Base-by-base conservation (phyloP, 2,797 vertebrate species). In the Enteromius afrohamiltoni region DNA sequence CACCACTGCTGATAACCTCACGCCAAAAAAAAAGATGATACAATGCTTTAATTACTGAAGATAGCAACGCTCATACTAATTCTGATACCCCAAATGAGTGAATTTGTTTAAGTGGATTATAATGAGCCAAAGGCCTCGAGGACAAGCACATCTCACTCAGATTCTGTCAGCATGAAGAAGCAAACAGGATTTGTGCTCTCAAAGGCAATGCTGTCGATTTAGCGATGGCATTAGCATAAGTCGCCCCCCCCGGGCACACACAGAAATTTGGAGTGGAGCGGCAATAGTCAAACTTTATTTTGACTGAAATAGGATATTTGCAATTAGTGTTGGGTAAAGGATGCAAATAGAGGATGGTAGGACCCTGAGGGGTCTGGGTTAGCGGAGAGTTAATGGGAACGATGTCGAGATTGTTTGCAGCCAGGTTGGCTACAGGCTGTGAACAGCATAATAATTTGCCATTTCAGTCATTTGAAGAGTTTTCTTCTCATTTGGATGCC, bases 181-280 rank as follows among this genome's bases (percentile, higher is more conserved):
- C 87, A 86, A 86, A 87, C 85, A 82, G 84, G 85, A 89, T 84
- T 83, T 82, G 58, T 68, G 76, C 62, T 79, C 77, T 80, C 83
- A 87, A 86, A 88, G 79, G 82, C 86, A 55, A 86, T 84, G 76
- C 85, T 87, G 83, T 80, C 47, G 81, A 91, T 84, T 88, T 87
- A 84, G 80, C 82, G 85, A 89, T 81, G 79, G 82, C 78, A 90
- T 91, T 91, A 89, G 85, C 87, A 89, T 88, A 89, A 90, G 85
- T 89, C 82, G 75, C 79, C 88, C 83, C 88, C 83, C 82, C 49
- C 74, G 34, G 87, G 87, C 71, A 68, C 21, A 73, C 74, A 80
- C 79, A 45, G 85, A 87, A 84, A 87, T 80, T 62, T 79, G 45
- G 68, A 84, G 84, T 78, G 79, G 64, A 88, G 83, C 86, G 88